Base-by-base conservation (phyloP, 2,888 invertebrate species). In the Chironomus riparius region DNA sequence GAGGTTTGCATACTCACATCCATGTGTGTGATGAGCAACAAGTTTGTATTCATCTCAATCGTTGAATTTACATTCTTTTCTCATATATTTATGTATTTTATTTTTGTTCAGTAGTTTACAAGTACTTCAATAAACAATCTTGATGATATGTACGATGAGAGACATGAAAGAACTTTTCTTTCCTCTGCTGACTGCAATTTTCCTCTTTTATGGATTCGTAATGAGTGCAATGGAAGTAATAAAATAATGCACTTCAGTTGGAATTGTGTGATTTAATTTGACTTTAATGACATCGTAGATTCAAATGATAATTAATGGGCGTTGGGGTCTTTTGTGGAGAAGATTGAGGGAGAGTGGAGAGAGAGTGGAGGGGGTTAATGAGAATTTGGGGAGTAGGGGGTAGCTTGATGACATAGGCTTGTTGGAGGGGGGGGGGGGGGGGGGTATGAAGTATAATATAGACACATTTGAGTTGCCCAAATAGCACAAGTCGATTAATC, bases 231-330 rank as follows among this genome's bases (percentile, higher is more conserved):
- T 38, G 2, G 38, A 38, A 38, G 10, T 38, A 38, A 38, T 38
- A 38, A 38, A 38, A 38, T 38, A 15, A 15, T 56, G 56, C 56
- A 56, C 18, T 18, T 56, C 56, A 6, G 15, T 18, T 4, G n/a
- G 15, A 15, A 56, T 56, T 7, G 7, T 7, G 7, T 56, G 56
- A 15, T 56, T 21, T 65, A 65, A 65, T 65, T 65, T 65, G 22
- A 65, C 65, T 65, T 65, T 65, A 65, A 65, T 65, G 65, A 65
- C 65, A 65, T 65, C 13, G 22, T 7, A 22, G 65, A 65, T 65
- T n/a, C 24, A 24, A 65, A 24, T 10, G 22, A 65, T 65, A 65
- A 65, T 65, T 65, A 65, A 21, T 2, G 24, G 12, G 65, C 65
- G 18, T n/a, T n/a, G n/a, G n/a, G n/a, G n/a, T n/a, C n/a, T n/a